Evolutionary conservation across 1,140 invertebrate genomes (phyloP).

Genomic region (Nomia melanderi): DNA sequence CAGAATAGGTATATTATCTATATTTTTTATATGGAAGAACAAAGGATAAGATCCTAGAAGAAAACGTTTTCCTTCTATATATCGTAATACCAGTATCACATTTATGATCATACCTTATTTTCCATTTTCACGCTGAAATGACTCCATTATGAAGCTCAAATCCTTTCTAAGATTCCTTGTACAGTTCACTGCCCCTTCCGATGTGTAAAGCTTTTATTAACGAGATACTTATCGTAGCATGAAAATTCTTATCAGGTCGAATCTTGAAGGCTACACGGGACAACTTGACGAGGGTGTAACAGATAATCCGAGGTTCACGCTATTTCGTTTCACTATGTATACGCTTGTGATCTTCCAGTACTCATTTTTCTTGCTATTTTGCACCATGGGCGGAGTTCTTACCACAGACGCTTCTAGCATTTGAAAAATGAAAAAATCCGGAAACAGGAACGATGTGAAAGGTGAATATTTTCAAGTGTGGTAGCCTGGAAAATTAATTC

Average conservation of each 20-base stretch:
- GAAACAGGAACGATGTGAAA: not conserved
- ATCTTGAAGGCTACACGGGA: conserved; percentile 35
- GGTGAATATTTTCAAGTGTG: not conserved
- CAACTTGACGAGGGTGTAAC: conserved; percentile 36
- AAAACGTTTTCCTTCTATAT: not conserved
- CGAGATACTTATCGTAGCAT: conserved; percentile 30
- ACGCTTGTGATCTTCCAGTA: not conserved
- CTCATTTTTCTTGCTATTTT: conserved; percentile 16
- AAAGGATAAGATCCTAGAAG: not conserved
- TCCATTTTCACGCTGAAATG: not conserved
- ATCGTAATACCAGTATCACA: not conserved
- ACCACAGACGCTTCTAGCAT: not conserved
- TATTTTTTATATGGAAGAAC: not conserved
- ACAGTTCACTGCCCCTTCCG: not conserved
- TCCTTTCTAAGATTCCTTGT: not conserved
- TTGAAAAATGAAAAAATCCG: not conserved
- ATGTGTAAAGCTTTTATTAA: conserved; percentile 23
- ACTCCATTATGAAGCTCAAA: not conserved
- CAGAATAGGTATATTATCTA: too few species aligned
- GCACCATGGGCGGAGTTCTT: not conserved
- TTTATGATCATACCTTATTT: not conserved
- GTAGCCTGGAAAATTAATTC: not conserved
- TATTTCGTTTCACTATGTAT: conserved; percentile 34
- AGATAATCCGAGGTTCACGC: conserved; percentile 43
- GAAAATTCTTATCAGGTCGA: conserved; percentile 33